Evolutionary conservation across 2,888 invertebrate genomes (phyloP).

Genomic region (Caenorhabditis japonica): DNA sequence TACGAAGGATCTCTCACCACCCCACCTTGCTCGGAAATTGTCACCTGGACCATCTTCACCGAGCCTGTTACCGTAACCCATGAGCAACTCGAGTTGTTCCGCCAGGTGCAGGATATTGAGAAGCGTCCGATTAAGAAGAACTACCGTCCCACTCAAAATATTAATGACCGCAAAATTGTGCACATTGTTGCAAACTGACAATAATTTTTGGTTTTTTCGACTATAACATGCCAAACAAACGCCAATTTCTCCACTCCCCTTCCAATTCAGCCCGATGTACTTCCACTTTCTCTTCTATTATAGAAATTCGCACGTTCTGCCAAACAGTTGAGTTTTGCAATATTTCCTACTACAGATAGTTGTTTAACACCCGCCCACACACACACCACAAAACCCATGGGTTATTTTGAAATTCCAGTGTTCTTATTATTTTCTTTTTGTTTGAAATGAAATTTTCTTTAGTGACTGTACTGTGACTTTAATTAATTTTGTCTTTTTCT

Average conservation of each 20-base stretch:
- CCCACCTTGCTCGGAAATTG: conserved; percentile 74
- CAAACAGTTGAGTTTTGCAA: conserved; percentile 26
- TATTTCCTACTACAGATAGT: conserved; percentile 18
- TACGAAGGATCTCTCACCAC: conserved; percentile 75
- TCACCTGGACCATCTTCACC: conserved; percentile 75
- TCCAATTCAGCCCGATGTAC: conserved; percentile 42
- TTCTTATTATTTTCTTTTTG: conserved; percentile 1
- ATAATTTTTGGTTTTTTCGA: not conserved
- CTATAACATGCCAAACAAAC: conserved; percentile 22
- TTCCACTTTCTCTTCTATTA: not conserved
- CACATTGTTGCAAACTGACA: conserved; percentile 51
- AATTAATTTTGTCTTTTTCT: too few species aligned
- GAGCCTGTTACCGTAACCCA: conserved; percentile 71
- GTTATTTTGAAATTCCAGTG: conserved; percentile 35
- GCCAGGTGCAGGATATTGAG: conserved; percentile 66
- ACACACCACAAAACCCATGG: conserved; percentile 45
- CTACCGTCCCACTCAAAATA: conserved; percentile 69
- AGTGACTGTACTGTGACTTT: too few species aligned
- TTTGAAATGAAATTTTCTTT: not conserved
- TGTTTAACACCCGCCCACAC: too few species aligned
- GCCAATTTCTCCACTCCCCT: conserved; percentile 1
- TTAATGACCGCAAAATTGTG: conserved; percentile 64
- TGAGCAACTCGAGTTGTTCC: conserved; percentile 70
- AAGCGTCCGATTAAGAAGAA: conserved; percentile 66
- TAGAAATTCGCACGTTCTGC: conserved; percentile 34